Base-by-base conservation (phyloP, 2,888 invertebrate genomes). In the Lamellibrachia columna region DNA sequence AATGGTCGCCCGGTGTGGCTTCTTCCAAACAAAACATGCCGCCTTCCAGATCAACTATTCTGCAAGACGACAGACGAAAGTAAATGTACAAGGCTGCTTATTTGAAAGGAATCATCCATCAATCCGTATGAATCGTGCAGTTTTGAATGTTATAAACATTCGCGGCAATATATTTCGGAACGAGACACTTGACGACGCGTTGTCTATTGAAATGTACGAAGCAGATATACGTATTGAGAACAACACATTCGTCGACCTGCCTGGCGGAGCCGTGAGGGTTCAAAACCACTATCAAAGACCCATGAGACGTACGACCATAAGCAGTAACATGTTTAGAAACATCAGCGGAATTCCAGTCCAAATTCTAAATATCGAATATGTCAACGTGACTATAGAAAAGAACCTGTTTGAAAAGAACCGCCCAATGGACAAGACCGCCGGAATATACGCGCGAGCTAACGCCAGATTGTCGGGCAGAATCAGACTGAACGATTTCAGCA, bases 391-490 rank as follows among this genome's bases (percentile, higher is more conserved):
- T 11, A 90, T 93, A n/a, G 53, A 90, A 7, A 93, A 91, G 40
- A 92, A 92, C 58, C 60, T 40, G 22, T 93, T 93, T 91, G 11
- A 60, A 22, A 53, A 52, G 8, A 92, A 93, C 60, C 55, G 55
- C 6, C 22, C n/a, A 15, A 22, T 15, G 22, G 6, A 6, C 75
- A 75, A 6, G n/a, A 75, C 75, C 4, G 22, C 75, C 6, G 75
- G 75, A 75, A 75, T 75, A 15, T 75, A 75, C 22, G 6, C n/a
- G 75, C 4, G 6, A 15, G 15, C n/a, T 15, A 9, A 8, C 52
- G 9, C 40, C 52, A 15, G 11, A 22, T 52, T 53, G 9, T 52
- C 91, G 7, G 92, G 92, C 7, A 40, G 40, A 58, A 53, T 93
- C 52, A 22, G 52, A 15, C 52, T 75, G 40, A 93, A 93, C n/a